Percentiles rank a stretch among this genome's conserved stretches.
Conservation (phyloP, 2,113 vertebrate genomes). For the Oenanthe oenanthe region DNA sequence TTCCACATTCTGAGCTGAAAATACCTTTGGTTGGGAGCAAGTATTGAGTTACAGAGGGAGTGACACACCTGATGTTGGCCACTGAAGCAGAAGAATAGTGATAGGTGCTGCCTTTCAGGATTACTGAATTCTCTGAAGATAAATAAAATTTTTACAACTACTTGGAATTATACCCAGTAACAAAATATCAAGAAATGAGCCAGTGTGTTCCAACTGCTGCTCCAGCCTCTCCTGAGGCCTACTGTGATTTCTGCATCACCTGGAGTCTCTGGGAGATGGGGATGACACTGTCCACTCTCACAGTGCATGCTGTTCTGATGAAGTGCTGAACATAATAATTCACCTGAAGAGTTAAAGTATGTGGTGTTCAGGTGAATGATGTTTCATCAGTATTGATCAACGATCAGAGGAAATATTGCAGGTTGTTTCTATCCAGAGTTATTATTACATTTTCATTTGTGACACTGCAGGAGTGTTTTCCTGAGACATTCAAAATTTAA, state of each 20-base stretch:
- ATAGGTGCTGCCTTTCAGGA: background rate
- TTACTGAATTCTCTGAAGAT: background rate
- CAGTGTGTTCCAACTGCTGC: background rate
- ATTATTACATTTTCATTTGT: background rate
- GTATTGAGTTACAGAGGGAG: background rate
- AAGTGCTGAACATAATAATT: background rate
- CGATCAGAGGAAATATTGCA: background rate
- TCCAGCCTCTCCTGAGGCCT: background rate
- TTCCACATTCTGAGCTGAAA: background rate
- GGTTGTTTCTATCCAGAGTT: background rate
- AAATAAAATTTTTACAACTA: background rate
- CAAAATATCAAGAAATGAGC: background rate
- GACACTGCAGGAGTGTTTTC: background rate
- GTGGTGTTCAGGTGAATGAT: background rate
- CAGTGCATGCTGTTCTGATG: background rate
- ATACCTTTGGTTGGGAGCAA: background rate
- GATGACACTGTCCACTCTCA: background rate
- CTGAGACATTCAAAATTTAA: background rate
- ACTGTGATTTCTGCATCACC: background rate
- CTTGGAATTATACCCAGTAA: background rate
- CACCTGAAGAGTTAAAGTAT: background rate
- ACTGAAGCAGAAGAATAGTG: background rate
- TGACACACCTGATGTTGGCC: background rate
- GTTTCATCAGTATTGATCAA: background rate
- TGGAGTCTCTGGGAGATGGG: background rate